Percentiles rank a stretch among this genome's conserved stretches.
These are phyloP conservation scores for Lithophane ornitopus DNA, from an alignment of 2,888 invertebrate species.

Conservation along the genomic window DNA sequence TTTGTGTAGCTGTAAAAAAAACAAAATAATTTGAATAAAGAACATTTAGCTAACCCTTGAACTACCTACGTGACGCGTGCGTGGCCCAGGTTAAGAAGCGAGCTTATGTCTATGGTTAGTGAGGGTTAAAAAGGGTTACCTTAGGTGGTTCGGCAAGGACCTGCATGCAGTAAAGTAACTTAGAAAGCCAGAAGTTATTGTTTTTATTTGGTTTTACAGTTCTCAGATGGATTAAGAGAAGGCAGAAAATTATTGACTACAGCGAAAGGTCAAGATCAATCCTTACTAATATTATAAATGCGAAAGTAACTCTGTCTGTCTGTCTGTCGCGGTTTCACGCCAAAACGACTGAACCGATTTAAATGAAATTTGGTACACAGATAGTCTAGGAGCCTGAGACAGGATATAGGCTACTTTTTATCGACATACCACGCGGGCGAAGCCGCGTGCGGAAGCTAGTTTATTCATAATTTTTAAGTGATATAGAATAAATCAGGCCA, in stretches of 20 bases:
- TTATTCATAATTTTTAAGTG: background rate
- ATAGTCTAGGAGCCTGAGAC: too few species aligned
- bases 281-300: too few species aligned
- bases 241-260: background rate
- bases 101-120: conserved; percentile 28
- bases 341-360: too few species aligned
- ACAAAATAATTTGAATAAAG: conserved; percentile 10
- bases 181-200: background rate
- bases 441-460: too few species aligned
- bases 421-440: too few species aligned
- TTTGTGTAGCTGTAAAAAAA: conserved; percentile 96
- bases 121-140: conserved; percentile 21
- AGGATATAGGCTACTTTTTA: too few species aligned
- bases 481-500: background rate
- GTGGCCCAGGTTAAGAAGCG: conserved; percentile 22
- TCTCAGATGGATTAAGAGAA: background rate
- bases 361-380: too few species aligned
- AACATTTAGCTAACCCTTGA: background rate
- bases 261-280: background rate
- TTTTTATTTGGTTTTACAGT: conserved; percentile 2
- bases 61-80: conserved; percentile 22
- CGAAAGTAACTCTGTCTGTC: too few species aligned
- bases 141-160: conserved; percentile 24
- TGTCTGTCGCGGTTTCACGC: too few species aligned
- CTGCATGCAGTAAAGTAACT: conserved; percentile 31